Base-by-base conservation (phyloP, 1,140 invertebrate genomes). In the Nephotettix cincticeps region DNA sequence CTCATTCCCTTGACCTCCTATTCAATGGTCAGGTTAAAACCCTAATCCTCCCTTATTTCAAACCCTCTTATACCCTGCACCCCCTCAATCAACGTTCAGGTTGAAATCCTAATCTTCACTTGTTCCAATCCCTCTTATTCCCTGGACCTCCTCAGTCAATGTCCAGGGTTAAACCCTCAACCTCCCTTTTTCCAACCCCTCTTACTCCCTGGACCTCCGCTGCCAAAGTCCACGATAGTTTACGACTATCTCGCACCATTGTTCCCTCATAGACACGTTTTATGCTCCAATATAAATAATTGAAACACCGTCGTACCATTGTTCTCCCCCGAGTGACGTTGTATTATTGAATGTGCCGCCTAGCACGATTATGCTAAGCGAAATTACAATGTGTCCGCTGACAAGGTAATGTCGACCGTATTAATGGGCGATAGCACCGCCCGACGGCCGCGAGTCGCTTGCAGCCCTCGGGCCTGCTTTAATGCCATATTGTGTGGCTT, bases 201-300 rank as follows among this genome's bases (percentile, higher is more conserved):
- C 4, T 36, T 36, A 14, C 32, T 6, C 32, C 32, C 32, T 36
- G 14, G 32, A 36, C 32, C 32, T 36, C 4, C 32, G 4, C 32
- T 36, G 4, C 32, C 14, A 36, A 14, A 36, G 32, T 36, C 32
- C 14, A 4, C 14, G 32, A 36, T 36, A 14, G 32, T 36, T 36
- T 36, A 36, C 14, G 32, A 36, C 32, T 14, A 36, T 51, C 47
- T n/a, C 14, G 47, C n/a, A 51, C 47, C 47, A 51, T 51, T 51
- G 47, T 51, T 51, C 47, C 47, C 47, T 21, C 47, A 51, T 51
- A n/a, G 47, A 4, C 47, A 13, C 21, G 56, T 25, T 61, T 61
- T 61, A 61, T 61, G 56, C 56, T 61, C 56, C 56, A 61, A 61
- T 61, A 61, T 61, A 61, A 61, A 61, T 61, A 61, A 61, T 61